Base-by-base conservation (phyloP, 2,113 vertebrate species). In the Galbula dea region DNA sequence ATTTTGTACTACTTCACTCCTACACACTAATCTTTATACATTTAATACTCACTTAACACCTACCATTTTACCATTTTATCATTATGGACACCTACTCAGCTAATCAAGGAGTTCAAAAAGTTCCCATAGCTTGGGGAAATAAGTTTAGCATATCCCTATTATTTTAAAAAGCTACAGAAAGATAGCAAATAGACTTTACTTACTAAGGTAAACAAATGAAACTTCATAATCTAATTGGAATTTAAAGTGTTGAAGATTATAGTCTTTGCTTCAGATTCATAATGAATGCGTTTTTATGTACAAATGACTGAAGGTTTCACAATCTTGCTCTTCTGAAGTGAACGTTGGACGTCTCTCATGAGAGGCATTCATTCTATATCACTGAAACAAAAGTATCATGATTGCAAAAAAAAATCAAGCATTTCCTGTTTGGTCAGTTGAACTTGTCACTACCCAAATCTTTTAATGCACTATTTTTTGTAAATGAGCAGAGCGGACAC, bases 1-100 rank as follows among this genome's bases (percentile, higher is more conserved):
- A 68, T 86, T 92, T 94, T 86, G 86, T 86, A 80, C 37, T 84
- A 62, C 26, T 74, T 90, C 36, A 69, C 46, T 91, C 87, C 77
- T 67, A 86, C 77, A 66, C 61, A 30, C 5, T 71, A 67, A 93
- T 86, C 48, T 58, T 77, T 62, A 57, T 58, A 66, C 12, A 51
- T 85, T 79, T 79, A 63, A 74, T 41, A 63, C 49, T 62, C 20
- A 41, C 41, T 49, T 80, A 71, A 74, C 41, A 81, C 32, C 51
- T 90, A 77, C 26, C 3, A 55, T 68, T 84, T 94, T 90, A 77
- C 26, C 3, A 55, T 68, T 84, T 94, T 62, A 72, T 80, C 65
- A 80, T 86, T 95, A 37, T 39, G 74, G 34, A 80, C 65, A 71
- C 83, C 89, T 80, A 86, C 68, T 63, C 51, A 74, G n/a, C 26